phyloP scores from a whole-genome alignment of 1,140 invertebrate species.

The Drosophila nannoptera region DNA sequence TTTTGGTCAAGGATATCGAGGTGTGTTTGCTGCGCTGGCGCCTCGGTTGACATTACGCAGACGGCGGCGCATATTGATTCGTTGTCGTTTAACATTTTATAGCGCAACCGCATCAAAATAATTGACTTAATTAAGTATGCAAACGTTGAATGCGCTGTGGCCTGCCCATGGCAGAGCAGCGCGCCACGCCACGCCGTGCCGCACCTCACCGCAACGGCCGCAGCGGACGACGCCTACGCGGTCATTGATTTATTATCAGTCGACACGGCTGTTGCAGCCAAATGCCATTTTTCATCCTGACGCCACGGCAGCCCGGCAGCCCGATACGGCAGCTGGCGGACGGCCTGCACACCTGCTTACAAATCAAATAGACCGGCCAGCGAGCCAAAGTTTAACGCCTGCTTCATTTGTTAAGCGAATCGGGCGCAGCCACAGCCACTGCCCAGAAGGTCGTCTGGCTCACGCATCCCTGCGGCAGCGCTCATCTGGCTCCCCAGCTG shows the following conservation, averaged over 20 bases:
- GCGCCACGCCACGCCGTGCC: too few relatives aligned
- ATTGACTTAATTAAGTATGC: slow-evolving; percentile 71
- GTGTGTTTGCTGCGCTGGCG: slow-evolving; percentile 44
- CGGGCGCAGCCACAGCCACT: slow-evolving; percentile 20
- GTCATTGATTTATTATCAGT: slow-evolving; percentile 66
- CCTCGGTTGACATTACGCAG: slow-evolving; percentile 54
- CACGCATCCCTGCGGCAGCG: slow-evolving; percentile 14
- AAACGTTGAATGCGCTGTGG: slow-evolving; percentile 37
- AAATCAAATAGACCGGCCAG: slow-evolving; percentile 59
- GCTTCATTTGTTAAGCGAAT: slow-evolving; percentile 61
- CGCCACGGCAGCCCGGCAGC: slow-evolving; percentile 50
- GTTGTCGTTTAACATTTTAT: slow-evolving; percentile 52
- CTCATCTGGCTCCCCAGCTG: slow-evolving; percentile 8
- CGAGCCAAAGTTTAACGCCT: slow-evolving; percentile 57
- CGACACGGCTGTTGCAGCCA: slow-evolving; percentile 6
- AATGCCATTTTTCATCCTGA: slow-evolving; percentile 62
- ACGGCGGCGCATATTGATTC: slow-evolving; percentile 62
- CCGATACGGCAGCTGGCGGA: slow-evolving; percentile 10
- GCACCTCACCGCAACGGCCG: not conserved
- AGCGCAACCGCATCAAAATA: slow-evolving; percentile 65
- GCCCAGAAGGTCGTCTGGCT: not conserved
- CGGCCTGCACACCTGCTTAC: slow-evolving; percentile 25
- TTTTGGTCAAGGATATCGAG: slow-evolving; percentile 65
- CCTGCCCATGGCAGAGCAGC: slow-evolving; percentile 8
- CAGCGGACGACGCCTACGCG: not conserved